Percentiles rank a stretch among this genome's conserved stretches.
Conservation (phyloP, 1,140 invertebrate species). For the Schmidtea mediterranea region DNA sequence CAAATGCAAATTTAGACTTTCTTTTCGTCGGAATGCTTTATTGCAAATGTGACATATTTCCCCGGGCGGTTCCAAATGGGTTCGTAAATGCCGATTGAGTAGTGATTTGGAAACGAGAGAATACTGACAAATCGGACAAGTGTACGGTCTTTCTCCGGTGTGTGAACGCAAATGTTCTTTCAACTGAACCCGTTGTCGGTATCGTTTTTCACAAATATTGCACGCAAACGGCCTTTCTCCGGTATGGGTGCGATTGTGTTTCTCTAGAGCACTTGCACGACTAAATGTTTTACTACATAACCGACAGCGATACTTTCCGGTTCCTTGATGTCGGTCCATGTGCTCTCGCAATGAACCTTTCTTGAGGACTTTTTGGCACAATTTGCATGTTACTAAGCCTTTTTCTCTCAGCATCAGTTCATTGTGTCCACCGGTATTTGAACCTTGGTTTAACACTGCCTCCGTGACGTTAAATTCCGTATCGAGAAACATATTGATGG, state of each 20-base stretch:
- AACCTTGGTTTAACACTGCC: too few relatives aligned
- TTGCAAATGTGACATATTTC: constrained; percentile 52
- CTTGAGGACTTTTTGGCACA: too few relatives aligned
- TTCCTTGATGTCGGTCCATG: constrained; percentile 31
- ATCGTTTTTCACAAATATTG: neutral
- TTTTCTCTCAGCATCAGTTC: too few relatives aligned
- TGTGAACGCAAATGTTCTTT: constrained; percentile 43
- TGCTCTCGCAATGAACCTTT: constrained; percentile 24
- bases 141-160: constrained; percentile 53
- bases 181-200: constrained; percentile 14
- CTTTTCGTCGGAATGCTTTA: constrained; percentile 59
- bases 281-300: neutral
- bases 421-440: too few relatives aligned
- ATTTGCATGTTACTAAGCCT: too few relatives aligned
- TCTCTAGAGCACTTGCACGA: neutral
- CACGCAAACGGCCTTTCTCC: neutral
- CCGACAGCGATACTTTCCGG: constrained; percentile 21
- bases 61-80: too few relatives aligned
- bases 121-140: constrained; percentile 29
- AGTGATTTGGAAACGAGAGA: too few relatives aligned
- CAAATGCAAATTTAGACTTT: constrained; percentile 74
- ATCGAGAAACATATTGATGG: too few relatives aligned
- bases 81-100: too few relatives aligned
- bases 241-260: neutral
- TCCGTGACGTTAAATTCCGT: too few relatives aligned